These are phyloP conservation scores for Thereuonema tuberculata DNA, from an alignment of 1,140 invertebrate genomes.

Conservation along the genomic window DNA sequence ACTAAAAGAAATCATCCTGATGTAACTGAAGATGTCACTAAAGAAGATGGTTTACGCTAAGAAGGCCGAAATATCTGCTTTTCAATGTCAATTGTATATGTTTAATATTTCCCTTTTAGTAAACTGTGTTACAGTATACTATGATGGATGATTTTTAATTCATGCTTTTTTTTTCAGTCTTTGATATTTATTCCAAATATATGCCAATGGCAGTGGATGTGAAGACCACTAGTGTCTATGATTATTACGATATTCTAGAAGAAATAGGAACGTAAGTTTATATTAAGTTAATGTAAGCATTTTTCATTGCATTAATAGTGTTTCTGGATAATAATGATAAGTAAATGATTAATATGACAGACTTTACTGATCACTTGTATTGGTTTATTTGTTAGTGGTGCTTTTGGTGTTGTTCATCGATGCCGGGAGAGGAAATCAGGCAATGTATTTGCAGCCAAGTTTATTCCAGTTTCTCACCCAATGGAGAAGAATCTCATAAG, in stretches of 20 bases:
- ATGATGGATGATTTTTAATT: too few relatives aligned
- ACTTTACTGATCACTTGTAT: too few relatives aligned
- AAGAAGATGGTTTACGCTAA: too few relatives aligned
- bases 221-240: conserved; percentile 85
- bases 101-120: too few relatives aligned
- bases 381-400: conserved; percentile 45
- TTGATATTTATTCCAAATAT: conserved; percentile 94
- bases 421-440: conserved; percentile 91
- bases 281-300: neutral
- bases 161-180: conserved; percentile 44
- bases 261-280: conserved; percentile 74
- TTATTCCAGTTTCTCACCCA: conserved; percentile 88
- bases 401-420: conserved; percentile 96
- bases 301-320: too few relatives aligned
- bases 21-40: too few relatives aligned
- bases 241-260: conserved; percentile 96
- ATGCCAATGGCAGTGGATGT: conserved; percentile 93
- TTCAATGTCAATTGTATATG: too few relatives aligned
- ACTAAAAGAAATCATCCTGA: too few relatives aligned
- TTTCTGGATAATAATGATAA: neutral
- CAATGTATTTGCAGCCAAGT: conserved; percentile 96
- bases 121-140: too few relatives aligned
- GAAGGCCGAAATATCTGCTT: too few relatives aligned
- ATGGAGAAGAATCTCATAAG: conserved; percentile 94
- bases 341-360: too few relatives aligned